phyloP scores from a whole-genome alignment of 2,888 invertebrate species.

The Actias luna region DNA sequence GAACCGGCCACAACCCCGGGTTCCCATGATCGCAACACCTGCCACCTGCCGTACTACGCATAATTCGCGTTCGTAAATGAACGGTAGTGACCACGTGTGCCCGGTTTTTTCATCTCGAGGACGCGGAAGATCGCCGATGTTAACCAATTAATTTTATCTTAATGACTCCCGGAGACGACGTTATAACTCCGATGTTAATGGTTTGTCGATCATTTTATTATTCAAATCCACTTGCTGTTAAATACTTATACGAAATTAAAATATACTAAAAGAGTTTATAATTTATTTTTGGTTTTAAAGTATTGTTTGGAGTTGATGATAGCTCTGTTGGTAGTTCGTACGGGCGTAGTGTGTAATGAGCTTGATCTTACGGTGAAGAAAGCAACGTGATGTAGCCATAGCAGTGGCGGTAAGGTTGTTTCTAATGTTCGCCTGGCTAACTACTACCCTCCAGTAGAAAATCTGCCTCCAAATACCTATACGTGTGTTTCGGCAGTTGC shows the following conservation, averaged over 20 bases:
- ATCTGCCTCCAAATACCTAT: too few relatives aligned
- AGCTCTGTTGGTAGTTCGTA: too few relatives aligned
- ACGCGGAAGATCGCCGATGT: slow-evolving; percentile 75
- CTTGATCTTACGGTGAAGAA: too few relatives aligned
- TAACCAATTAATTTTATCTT: slow-evolving; percentile 73
- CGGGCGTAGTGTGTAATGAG: too few relatives aligned
- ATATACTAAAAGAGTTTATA: not conserved
- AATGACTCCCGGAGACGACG: slow-evolving; percentile 45
- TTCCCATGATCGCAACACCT: slow-evolving; percentile 73
- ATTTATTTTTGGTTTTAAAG: too few relatives aligned
- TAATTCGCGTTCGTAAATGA: slow-evolving; percentile 81
- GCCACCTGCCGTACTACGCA: slow-evolving; percentile 81
- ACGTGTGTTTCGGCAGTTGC: too few relatives aligned
- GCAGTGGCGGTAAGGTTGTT: too few relatives aligned
- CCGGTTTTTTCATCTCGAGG: slow-evolving; percentile 63
- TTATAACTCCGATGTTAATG: slow-evolving; percentile 47
- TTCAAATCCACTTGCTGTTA: not conserved
- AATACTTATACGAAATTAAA: not conserved
- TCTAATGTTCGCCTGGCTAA: too few relatives aligned
- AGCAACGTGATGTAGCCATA: too few relatives aligned
- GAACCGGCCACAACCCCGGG: slow-evolving; percentile 74
- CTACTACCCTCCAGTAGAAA: too few relatives aligned
- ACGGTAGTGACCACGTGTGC: slow-evolving; percentile 82
- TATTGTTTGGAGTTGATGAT: too few relatives aligned
- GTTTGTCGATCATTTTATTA: slow-evolving; percentile 34